A percentile compares a stretch with the other conserved stretches of the same genome.
Conservation (phyloP, 2,113 vertebrate genomes). For the Eolophus roseicapilla region DNA sequence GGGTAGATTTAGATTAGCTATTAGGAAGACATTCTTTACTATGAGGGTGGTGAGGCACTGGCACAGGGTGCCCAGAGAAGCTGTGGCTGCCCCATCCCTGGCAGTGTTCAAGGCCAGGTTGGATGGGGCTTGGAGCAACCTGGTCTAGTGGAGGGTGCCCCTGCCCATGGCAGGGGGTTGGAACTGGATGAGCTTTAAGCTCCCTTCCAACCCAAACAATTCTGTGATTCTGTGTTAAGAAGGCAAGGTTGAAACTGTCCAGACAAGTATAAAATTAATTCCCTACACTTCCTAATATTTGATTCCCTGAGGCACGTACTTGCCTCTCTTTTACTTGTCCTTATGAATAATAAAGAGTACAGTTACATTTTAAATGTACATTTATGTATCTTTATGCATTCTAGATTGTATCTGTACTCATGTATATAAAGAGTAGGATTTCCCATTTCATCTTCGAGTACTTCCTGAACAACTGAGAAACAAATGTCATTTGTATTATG, state of each 20-base stretch:
- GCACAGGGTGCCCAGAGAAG: neutral
- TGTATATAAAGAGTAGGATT: neutral
- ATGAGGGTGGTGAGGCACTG: neutral
- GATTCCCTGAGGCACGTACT: neutral
- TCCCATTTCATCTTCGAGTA: neutral
- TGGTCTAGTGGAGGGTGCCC: neutral
- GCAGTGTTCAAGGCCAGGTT: neutral
- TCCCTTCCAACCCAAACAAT: neutral
- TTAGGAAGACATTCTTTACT: neutral
- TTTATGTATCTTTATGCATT: neutral
- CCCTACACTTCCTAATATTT: neutral
- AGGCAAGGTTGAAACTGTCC: neutral
- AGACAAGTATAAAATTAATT: slow-evolving; percentile 3
- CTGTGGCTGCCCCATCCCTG: neutral
- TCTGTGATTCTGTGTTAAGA: neutral
- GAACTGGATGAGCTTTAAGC: neutral
- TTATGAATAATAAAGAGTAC: neutral
- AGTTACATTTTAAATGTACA: neutral
- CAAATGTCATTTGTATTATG: neutral
- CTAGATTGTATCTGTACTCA: neutral
- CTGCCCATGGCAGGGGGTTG: neutral
- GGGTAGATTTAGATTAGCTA: neutral
- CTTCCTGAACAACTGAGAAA: neutral
- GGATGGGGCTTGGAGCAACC: neutral
- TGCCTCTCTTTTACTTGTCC: neutral